Evolutionary conservation across 2,888 invertebrate genomes (phyloP).

Genomic region (Drosophila nr. perissopoda): DNA sequence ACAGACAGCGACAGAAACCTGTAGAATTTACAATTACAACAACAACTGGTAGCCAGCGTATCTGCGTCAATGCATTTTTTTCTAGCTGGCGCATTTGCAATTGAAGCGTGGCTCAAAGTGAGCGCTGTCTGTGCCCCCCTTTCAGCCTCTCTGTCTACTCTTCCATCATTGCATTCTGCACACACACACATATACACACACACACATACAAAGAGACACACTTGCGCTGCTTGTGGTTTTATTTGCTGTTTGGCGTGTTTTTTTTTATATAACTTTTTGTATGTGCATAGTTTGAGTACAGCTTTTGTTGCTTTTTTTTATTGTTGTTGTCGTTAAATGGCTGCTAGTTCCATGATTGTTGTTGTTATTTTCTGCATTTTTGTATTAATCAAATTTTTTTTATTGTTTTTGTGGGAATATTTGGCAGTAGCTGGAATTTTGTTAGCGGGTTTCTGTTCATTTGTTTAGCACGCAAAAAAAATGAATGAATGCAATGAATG

Average conservation of each 20-base stretch:
- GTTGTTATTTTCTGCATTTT: constrained; percentile 63
- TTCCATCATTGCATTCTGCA: neutral
- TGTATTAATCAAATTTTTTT: neutral
- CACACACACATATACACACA: constrained; percentile 14
- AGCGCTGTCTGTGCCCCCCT: constrained; percentile 39
- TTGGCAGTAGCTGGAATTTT: constrained; percentile 61
- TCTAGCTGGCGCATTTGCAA: constrained; percentile 74
- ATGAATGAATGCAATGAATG: constrained; percentile 47
- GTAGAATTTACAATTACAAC: constrained; percentile 76
- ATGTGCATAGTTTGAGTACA: constrained; percentile 59
- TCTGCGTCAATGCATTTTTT: constrained; percentile 69
- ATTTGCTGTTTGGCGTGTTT: constrained; percentile 28
- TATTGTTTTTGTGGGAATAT: constrained; percentile 53
- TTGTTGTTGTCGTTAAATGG: constrained; percentile 49
- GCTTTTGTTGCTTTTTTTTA: constrained; percentile 27
- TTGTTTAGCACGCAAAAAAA: constrained; percentile 34
- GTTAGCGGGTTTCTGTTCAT: constrained; percentile 27
- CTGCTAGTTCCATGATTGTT: constrained; percentile 18
- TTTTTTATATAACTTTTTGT: constrained; percentile 76
- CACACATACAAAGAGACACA: neutral
- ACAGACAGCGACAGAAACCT: constrained; percentile 62
- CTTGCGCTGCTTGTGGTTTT: constrained; percentile 28
- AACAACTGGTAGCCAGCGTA: constrained; percentile 58
- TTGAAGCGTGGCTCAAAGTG: constrained; percentile 77
- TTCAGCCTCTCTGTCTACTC: neutral